Base-by-base conservation (phyloP, 1,140 invertebrate genomes). In the Drosophila athabasca region DNA sequence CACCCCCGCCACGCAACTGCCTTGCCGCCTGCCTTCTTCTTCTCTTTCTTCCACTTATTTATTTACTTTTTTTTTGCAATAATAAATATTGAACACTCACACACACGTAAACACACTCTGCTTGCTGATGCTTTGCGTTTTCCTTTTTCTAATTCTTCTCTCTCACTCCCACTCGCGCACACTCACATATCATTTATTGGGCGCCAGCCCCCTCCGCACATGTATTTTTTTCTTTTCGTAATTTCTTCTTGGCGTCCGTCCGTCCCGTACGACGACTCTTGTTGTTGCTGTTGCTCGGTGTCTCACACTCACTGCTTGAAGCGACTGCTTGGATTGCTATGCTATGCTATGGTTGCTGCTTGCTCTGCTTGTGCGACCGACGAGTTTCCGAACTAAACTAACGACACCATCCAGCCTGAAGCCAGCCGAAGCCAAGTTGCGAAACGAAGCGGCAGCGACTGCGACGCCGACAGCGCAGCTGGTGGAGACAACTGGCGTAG, bases 361-460 rank as follows among this genome's bases (percentile, higher is more conserved):
- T 61, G 48, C 68, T 61, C 62, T 80, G 78, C 81, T 85, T 90
- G 80, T 74, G 82, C 85, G 79, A 85, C 88, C 85, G 81, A 90
- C 88, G 88, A 90, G 89, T 90, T 89, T 80, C 89, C 89, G 89
- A 90, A 89, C 88, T 76, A 89, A 90, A 89, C 89, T 90, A 90
- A 85, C 82, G 81, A 72, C 78, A 82, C 79, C 70, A 82, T 64
- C 79, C 61, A 74, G 69, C 80, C 57, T 70, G 64, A 41, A 22
- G 45, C 31, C 60, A 35, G 87, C 79, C 87, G 70, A 82, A 76
- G 78, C 71, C 68, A 79, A 77, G 71, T 67, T 53, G 58, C 55
- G 62, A 48, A 49, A 50, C 31, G 45, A 46, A 62, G 48, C 44
- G 59, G 72, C 71, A 59, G 41, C 13, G 53, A 45, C 70, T 67